Evolutionary conservation across 64 coral and sea anemone genomes (phyloP).

Genomic region (Montipora cactus): DNA sequence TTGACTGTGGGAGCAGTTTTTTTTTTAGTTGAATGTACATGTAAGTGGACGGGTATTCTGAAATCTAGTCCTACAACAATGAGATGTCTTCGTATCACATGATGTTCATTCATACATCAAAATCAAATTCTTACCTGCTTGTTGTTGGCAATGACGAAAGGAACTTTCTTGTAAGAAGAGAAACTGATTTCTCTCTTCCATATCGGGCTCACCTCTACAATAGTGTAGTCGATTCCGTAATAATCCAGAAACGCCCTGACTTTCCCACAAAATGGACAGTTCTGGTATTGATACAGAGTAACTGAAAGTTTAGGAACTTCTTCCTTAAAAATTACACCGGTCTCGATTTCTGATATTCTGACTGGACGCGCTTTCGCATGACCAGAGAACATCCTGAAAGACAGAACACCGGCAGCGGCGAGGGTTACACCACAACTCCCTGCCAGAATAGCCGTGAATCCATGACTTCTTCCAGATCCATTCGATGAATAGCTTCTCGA

Average conservation of each 20-base stretch:
- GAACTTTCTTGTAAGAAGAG: constrained; percentile 95
- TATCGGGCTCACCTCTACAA: constrained; percentile 94
- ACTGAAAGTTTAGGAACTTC: constrained; percentile 47
- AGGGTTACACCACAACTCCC: constrained; percentile 5
- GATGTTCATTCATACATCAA: background rate
- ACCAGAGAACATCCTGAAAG: background rate
- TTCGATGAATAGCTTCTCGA: background rate
- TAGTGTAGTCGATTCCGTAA: constrained; percentile 86
- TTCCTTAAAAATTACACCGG: background rate
- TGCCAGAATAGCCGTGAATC: constrained; percentile 16
- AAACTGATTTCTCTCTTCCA: constrained; percentile 91
- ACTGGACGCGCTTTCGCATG: constrained; percentile 25
- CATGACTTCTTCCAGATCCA: background rate
- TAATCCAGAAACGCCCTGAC: constrained; percentile 88
- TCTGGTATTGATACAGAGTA: constrained; percentile 95
- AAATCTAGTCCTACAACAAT: too few species aligned
- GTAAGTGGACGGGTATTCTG: too few species aligned
- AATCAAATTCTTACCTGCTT: constrained; percentile 66
- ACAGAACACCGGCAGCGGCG: background rate
- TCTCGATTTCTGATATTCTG: background rate
- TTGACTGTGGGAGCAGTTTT: too few species aligned
- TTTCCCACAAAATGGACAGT: constrained; percentile 96
- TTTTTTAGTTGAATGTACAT: too few species aligned
- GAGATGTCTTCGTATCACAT: too few species aligned
- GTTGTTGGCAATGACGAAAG: constrained; percentile 74